phyloP scores from a whole-genome alignment of 2,888 invertebrate genomes.

The Drosophila dives region DNA sequence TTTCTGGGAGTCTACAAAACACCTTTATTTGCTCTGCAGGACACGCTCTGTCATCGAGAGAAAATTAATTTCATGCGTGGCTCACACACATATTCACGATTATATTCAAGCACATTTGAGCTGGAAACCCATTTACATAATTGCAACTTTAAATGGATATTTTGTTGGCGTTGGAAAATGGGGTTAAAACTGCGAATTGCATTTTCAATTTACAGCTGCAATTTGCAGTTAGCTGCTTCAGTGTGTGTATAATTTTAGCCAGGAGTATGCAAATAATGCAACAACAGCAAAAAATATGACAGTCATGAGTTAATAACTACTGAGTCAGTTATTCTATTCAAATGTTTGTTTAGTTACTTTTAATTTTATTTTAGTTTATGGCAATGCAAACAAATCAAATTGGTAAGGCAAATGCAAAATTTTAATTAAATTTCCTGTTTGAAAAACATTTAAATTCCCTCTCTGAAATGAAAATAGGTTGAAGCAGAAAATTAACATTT shows the following conservation, averaged over 20 bases:
- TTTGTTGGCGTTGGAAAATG: slow-evolving; percentile 30
- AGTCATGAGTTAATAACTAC: not conserved
- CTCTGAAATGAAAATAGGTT: not conserved
- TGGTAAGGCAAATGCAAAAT: slow-evolving; percentile 31
- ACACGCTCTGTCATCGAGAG: slow-evolving; percentile 15
- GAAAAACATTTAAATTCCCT: not conserved
- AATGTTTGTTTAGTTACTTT: slow-evolving; percentile 7
- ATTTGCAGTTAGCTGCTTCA: slow-evolving; percentile 33
- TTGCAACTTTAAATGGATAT: slow-evolving; percentile 40
- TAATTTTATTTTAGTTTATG: not conserved
- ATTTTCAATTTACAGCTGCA: slow-evolving; percentile 57
- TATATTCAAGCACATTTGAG: slow-evolving; percentile 17
- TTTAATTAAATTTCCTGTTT: slow-evolving; percentile 26
- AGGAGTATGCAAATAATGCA: slow-evolving; percentile 5
- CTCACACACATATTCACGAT: not conserved
- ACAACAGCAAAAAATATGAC: not conserved
- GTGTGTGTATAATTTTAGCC: slow-evolving; percentile 11
- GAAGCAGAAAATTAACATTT: not conserved
- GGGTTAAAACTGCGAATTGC: slow-evolving; percentile 45
- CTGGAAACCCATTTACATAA: slow-evolving; percentile 61
- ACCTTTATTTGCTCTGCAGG: slow-evolving; percentile 15
- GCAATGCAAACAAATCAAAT: slow-evolving; percentile 1
- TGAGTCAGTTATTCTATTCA: not conserved
- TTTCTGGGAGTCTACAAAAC: not conserved
- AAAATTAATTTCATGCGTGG: slow-evolving; percentile 14